Conservation (phyloP, 2,888 invertebrate species). For the Volucella zonaria region DNA sequence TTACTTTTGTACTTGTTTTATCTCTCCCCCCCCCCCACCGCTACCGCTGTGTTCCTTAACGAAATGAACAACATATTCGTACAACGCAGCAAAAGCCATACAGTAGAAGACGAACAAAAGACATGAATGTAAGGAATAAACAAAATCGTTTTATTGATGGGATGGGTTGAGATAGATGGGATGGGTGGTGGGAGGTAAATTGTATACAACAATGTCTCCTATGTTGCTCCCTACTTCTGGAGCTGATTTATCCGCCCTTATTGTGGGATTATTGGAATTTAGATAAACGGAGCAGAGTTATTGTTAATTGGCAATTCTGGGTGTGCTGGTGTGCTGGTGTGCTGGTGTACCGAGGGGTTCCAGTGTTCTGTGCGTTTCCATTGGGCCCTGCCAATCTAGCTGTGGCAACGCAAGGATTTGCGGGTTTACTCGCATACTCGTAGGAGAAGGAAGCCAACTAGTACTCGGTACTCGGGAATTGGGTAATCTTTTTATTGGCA, state of each 20-base stretch:
- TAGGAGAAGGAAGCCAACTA: constrained; percentile 41
- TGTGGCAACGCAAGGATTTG: constrained; percentile 57
- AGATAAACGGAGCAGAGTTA: constrained; percentile 73
- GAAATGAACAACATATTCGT: constrained; percentile 19
- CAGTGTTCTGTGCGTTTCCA: too few species aligned
- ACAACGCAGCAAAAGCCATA: not conserved
- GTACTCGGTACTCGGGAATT: constrained; percentile 25
- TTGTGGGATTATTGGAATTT: constrained; percentile 73
- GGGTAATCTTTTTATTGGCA: constrained; percentile 70
- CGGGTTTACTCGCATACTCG: constrained; percentile 9
- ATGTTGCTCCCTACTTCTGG: constrained; percentile 26
- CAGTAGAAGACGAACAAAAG: constrained; percentile 10
- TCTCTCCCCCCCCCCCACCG: not conserved
- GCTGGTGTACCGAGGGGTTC: not conserved
- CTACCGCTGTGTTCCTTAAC: too few species aligned
- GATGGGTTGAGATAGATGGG: constrained; percentile 32
- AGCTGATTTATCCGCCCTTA: constrained; percentile 71
- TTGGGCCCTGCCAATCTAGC: constrained; percentile 28
- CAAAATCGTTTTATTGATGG: constrained; percentile 70
- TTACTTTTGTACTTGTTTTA: not conserved
- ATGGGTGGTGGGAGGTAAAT: not conserved
- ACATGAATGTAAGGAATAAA: constrained; percentile 61
- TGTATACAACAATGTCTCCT: constrained; percentile 47
- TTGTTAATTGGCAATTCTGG: constrained; percentile 73
- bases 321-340: constrained; percentile 56